These are phyloP conservation scores for Tanypteryx hageni DNA, from an alignment of 2,888 invertebrate species.

Conservation along the genomic window DNA sequence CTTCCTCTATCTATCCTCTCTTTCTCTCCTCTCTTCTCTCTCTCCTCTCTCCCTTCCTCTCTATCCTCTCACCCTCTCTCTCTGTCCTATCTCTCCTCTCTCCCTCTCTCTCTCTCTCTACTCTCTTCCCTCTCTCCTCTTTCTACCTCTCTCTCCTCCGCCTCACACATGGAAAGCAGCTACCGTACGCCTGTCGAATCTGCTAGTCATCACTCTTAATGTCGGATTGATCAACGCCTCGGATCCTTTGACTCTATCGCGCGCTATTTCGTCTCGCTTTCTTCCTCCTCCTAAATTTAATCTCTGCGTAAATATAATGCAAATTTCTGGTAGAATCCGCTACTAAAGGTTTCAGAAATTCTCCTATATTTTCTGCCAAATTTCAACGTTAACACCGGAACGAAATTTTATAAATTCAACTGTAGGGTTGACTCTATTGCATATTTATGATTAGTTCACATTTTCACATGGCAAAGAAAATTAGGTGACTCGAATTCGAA, in stretches of 20 bases:
- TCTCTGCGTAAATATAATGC: background rate
- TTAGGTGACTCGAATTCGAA: too few species aligned
- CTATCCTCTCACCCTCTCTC: too few species aligned
- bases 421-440: too few species aligned
- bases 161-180: background rate
- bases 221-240: slow-evolving; percentile 13
- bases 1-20: background rate
- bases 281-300: slow-evolving; percentile 19
- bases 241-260: background rate
- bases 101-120: background rate
- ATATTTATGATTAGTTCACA: too few species aligned
- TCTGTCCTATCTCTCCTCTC: too few species aligned
- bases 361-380: background rate
- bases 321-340: background rate
- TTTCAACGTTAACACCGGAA: too few species aligned
- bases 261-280: background rate
- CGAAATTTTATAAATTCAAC: too few species aligned
- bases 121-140: too few species aligned
- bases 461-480: too few species aligned
- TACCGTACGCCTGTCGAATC: background rate
- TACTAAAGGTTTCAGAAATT: background rate
- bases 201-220: background rate
- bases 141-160: background rate
- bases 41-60: background rate
- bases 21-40: too few species aligned